Base-by-base conservation (phyloP, 2,888 invertebrate species). In the Aethes cnicana region DNA sequence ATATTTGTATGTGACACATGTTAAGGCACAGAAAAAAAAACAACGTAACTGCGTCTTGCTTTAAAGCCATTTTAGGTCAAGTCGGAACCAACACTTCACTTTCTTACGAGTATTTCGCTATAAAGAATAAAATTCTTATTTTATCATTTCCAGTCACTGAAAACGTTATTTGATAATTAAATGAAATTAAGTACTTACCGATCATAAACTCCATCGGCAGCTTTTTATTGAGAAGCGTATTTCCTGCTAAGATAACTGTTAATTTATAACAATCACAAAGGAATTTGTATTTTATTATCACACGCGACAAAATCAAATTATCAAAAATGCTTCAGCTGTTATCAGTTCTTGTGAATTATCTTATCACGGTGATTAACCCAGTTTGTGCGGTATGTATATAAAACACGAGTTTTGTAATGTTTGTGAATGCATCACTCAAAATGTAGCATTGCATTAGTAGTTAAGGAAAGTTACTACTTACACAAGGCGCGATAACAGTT, bases 331-430 rank as follows among this genome's bases (percentile, higher is more conserved):
- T 52, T 39, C 35, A 39, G 32, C 32, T 39, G 47, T 11, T 50
- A 47, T 23, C 48, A 36, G 30, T 37, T 37, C 30, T 46, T 39
- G 21, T 28, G 6, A 20, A n/a, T 42, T 49, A 37, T 50, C 47
- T 55, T 47, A 55, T 55, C 55, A 32, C 4, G 30, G 32, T 52
- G 50, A 55, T 55, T 55, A 55, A 55, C 55, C 55, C 32, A 52
- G 7, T 52, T 55, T 11, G 11, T 17, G 17, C 6, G 11, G 26
- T 25, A 20, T 30, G 46, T 47, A 42, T 42, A 42, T 20, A 33
- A 3, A 33, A 23, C n/a, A 25, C 36, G 36, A 35, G 36, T 30
- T 36, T 39, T 18, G 43, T 50, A 50, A 50, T 50, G 50, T 39
- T 44, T 52, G 25, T 39, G 21, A 8, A 43, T 23, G 36, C 44